Base-by-base conservation (phyloP, 2,113 vertebrate species). In the Varanus salvator region DNA sequence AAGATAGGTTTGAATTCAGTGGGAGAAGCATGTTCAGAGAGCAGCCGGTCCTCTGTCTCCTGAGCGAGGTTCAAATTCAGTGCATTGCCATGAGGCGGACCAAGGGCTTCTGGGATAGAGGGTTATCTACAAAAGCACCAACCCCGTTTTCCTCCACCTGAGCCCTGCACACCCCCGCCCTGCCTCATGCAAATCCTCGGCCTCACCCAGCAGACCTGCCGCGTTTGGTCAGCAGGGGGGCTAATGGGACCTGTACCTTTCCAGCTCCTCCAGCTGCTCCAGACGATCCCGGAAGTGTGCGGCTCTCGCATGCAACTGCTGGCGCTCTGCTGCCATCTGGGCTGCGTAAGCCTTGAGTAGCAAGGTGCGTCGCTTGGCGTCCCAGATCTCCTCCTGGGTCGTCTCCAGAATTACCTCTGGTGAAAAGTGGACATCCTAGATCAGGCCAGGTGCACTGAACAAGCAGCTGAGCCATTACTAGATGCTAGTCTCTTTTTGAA, bases 331-430 rank as follows among this genome's bases (percentile, higher is more conserved):
- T n/a, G 72, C 76, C 6, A 91, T 25, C 34, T 92, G 92, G 34
- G 87, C 48, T 1, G 92, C 93, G 72, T 93, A 95, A 25, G 95
- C 96, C 38, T 19, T 92, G 15, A 97, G 93, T 82, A 97, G 93
- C 77, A 96, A 85, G 25, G 89, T 50, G 19, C 81, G 94, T 3
- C 38, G 92, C 85, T 95, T 93, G 31, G 91, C 87, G 9, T 96
- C 93, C 3, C 29, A 89, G 1, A 92, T 89, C 60, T 44, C 90
- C 81, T 96, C 92, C 68, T 94, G 78, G 1, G 66, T 23, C 25
- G 80, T 91, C 38, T 95, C 96, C 87, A 82, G 6, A 64, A 92
- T 84, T 0, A 52, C 2, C 6, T 94, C 96, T 96, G n/a, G 8
- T 21, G 27, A 38, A 44, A 29, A 12, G 54, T 44, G 23, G 0